Evolutionary conservation across 2,797 vertebrate genomes (phyloP), one percentile per base, ranked within the genome.

Genomic region (Melanotaenia trifasciata): DNA sequence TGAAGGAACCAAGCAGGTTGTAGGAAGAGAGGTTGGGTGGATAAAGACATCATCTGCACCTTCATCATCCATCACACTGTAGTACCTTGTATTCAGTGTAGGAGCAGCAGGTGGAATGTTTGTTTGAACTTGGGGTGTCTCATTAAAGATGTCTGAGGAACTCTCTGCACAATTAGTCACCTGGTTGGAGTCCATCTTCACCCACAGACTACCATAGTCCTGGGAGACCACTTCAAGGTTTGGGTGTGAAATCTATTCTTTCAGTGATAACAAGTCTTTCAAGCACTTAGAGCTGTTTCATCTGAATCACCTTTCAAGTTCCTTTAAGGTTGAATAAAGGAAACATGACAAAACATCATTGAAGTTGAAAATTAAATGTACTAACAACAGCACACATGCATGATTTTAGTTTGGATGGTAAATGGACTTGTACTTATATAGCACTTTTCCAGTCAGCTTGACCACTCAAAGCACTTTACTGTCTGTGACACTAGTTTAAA

Each of bases 51-150:
- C 58, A 24, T 84, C 81, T 12, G 30, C 64, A 2, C 70, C 70
- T 56, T 86, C 80, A 14, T 86, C 84, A 12, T 89, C 78, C 77
- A 78, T 81, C 53, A 85, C 28, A 5, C 74, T 35, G 50, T 69
- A 64, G 72, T 83, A 79, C 28, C 53, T 77, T 1, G 30, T 43
- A 13, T 51, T 47, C 30, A 1, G 47, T 9, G 13, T 45, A 10
- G 62, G 12, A 26, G 30, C 36, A 11, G 8, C 5, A 9, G 33
- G 32, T 8, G 2, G 1, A 33, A 4, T 4, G 18, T 26, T 45
- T 1, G 58, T 32, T 40, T 71, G 33, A 28, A 43, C 75, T 50
- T 30, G 62, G 10, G 58, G 51, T 2, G 4, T 30, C 16, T 82
- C 74, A 53, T 12, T 64, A 38, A 45, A 57, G 33, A 20, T 53